phyloP scores from a whole-genome alignment of 2,113 vertebrate species.

The Diphyllodes magnificus region DNA sequence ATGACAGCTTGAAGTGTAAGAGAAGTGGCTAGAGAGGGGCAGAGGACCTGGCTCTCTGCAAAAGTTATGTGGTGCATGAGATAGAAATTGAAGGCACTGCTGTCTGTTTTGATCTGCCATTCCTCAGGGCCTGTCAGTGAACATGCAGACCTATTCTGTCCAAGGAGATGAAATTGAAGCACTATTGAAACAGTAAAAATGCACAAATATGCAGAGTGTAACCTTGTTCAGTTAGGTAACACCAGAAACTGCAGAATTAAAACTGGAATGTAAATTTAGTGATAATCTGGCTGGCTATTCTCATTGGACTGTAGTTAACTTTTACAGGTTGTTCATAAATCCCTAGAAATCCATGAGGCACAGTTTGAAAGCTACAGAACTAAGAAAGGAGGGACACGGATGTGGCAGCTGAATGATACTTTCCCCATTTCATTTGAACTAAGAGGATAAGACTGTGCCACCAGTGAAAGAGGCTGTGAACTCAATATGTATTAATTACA shows the following conservation, averaged over 20 bases:
- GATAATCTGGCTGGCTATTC: not conserved
- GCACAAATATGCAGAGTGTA: not conserved
- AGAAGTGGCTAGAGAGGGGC: not conserved
- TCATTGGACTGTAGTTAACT: not conserved
- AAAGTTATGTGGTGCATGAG: not conserved
- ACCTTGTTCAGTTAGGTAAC: not conserved
- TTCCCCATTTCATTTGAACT: not conserved
- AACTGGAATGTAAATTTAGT: not conserved
- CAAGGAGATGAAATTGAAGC: not conserved
- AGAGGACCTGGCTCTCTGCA: not conserved
- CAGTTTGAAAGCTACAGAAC: not conserved
- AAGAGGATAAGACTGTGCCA: not conserved
- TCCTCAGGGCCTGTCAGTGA: not conserved
- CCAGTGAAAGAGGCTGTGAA: not conserved
- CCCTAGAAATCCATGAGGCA: not conserved
- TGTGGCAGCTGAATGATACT: not conserved
- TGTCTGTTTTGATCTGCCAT: not conserved
- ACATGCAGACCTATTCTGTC: not conserved
- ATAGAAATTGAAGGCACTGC: not conserved
- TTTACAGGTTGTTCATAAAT: not conserved
- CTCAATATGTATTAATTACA: not conserved
- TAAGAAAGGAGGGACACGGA: not conserved
- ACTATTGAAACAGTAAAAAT: not conserved
- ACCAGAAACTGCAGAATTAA: not conserved
- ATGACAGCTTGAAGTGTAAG: not conserved